Conservation (phyloP, 2,113 vertebrate species). For the Embiotoca jacksoni region DNA sequence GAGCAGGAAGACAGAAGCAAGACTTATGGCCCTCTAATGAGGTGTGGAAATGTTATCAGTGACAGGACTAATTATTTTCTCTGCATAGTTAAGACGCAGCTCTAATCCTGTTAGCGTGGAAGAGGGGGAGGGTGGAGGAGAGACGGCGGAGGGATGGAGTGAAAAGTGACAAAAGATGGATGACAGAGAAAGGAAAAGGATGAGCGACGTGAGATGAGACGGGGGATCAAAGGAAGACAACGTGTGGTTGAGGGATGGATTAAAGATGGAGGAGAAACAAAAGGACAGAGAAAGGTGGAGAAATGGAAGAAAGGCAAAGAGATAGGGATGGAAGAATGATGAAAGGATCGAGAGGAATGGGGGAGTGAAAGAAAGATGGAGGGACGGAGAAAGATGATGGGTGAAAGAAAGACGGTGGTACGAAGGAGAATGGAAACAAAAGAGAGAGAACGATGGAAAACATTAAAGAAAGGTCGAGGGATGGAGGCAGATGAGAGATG, state of each 20-base stretch:
- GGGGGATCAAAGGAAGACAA: not conserved
- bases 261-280: not conserved
- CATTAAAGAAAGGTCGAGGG: not conserved
- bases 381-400: accelerated
- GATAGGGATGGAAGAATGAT: not conserved
- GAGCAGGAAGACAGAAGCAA: constrained; percentile 35
- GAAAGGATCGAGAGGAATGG: not conserved
- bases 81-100: constrained; percentile 73
- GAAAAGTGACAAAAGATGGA: constrained; percentile 12
- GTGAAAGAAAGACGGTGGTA: not conserved
- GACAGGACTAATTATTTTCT: constrained; percentile 84
- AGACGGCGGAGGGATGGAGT: not conserved
- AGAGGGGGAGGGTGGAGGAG: constrained; percentile 23
- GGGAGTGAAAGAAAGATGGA: not conserved
- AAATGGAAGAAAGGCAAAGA: not conserved
- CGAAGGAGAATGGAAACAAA: not conserved
- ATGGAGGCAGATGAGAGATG: not conserved
- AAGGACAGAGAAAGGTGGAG: not conserved
- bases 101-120: constrained; percentile 82
- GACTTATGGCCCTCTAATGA: constrained; percentile 72
- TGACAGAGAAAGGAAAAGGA: not conserved
- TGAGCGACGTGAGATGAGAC: not conserved
- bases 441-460: constrained; percentile 3
- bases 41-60: constrained; percentile 80
- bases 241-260: too few species aligned